Percentiles rank a stretch among this genome's conserved stretches.
phyloP scores from a whole-genome alignment of 2,888 invertebrate species.

The Bellardia bayeri region DNA sequence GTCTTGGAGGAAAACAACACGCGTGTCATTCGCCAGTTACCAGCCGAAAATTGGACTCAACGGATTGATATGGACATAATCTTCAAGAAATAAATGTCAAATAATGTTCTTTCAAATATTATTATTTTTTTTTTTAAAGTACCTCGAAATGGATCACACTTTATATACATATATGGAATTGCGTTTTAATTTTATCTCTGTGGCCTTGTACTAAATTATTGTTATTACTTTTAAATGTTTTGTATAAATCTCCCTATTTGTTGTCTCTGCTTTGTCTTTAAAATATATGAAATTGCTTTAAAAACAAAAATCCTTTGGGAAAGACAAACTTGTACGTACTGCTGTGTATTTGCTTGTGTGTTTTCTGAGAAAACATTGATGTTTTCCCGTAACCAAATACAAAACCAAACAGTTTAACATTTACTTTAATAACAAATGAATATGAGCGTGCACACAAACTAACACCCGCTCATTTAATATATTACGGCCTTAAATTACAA shows the following conservation, averaged over 20 bases:
- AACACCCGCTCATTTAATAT: neutral
- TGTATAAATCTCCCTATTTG: neutral
- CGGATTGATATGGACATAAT: no score
- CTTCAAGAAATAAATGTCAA: no score
- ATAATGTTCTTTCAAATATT: no score
- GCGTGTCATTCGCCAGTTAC: no score
- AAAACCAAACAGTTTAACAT: conserved; percentile 8
- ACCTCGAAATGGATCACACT: no score
- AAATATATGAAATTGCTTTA: neutral
- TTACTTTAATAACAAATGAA: conserved; percentile 9
- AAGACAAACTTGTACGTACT: neutral
- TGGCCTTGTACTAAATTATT: conserved; percentile 6
- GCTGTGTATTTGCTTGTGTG: neutral
- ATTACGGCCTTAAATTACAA: conserved; percentile 59
- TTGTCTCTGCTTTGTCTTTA: neutral
- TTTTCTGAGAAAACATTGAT: neutral
- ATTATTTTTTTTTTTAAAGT: no score
- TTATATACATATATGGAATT: no score
- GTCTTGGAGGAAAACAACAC: no score
- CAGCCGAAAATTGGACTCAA: no score
- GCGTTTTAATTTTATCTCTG: neutral
- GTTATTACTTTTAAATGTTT: conserved; percentile 21
- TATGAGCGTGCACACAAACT: neutral
- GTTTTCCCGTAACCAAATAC: neutral
- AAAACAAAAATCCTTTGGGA: conserved; percentile 8